phyloP scores from a whole-genome alignment of 2,888 invertebrate genomes.

The Cephus pygmeus region DNA sequence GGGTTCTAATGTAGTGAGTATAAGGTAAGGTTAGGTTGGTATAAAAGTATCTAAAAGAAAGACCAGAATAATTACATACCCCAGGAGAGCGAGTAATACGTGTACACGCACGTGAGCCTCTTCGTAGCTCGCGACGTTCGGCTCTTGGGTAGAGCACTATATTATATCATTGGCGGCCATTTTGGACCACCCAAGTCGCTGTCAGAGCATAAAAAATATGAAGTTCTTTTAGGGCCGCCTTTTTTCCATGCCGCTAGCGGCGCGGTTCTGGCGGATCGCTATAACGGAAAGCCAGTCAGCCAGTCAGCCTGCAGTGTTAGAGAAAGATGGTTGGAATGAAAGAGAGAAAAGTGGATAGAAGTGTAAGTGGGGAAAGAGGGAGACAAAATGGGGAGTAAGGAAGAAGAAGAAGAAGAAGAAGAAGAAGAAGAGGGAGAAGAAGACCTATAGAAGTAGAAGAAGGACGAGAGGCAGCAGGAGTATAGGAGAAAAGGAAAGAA shows the following conservation, averaged over 20 bases:
- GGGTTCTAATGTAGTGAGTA: neutral
- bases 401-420: slow-evolving; percentile 19
- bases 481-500: slow-evolving; percentile 19
- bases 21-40: neutral
- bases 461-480: slow-evolving; percentile 16
- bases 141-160: slow-evolving; percentile 54
- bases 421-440: slow-evolving; percentile 23
- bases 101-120: slow-evolving; percentile 5
- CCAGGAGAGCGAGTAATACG: slow-evolving; percentile 3
- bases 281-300: slow-evolving; percentile 49
- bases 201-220: slow-evolving; percentile 66
- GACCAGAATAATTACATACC: slow-evolving; percentile 4
- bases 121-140: slow-evolving; percentile 6
- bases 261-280: slow-evolving; percentile 50
- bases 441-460: slow-evolving; percentile 23
- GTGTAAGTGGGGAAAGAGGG: slow-evolving; percentile 7
- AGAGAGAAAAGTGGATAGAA: slow-evolving; percentile 19
- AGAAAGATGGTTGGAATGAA: slow-evolving; percentile 26
- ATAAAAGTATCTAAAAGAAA: neutral
- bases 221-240: slow-evolving; percentile 67
- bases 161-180: slow-evolving; percentile 67
- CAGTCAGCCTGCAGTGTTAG: slow-evolving; percentile 16
- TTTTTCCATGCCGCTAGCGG: slow-evolving; percentile 64
- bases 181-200: slow-evolving; percentile 66
- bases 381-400: slow-evolving; percentile 25